phyloP scores from a whole-genome alignment of 2,888 invertebrate genomes.

The Serripes groenlandicus region DNA sequence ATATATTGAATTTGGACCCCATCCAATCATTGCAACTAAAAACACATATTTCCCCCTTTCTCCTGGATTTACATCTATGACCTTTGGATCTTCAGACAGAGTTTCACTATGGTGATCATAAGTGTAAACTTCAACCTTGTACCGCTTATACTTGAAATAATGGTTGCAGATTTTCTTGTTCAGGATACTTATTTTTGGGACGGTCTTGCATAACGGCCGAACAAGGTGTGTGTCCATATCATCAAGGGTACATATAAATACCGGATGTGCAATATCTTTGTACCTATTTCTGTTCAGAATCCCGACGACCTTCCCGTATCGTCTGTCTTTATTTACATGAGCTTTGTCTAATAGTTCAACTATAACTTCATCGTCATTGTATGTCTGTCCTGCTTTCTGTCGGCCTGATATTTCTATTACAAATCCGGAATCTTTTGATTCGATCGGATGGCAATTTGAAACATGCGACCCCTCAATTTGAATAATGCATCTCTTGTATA shows the following conservation, averaged over 20 bases:
- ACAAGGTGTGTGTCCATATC: conserved; percentile 68
- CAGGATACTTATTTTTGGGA: conserved; percentile 73
- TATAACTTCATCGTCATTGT: conserved; percentile 71
- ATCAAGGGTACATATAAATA: conserved; percentile 71
- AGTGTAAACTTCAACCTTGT: conserved; percentile 63
- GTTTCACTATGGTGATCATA: conserved; percentile 52
- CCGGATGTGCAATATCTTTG: conserved; percentile 60
- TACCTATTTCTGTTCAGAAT: conserved; percentile 35
- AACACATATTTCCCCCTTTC: conserved; percentile 68
- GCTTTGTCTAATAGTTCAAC: conserved; percentile 64
- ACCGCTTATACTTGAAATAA: conserved; percentile 19
- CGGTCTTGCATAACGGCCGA: conserved; percentile 73
- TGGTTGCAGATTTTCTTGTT: conserved; percentile 33
- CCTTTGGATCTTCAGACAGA: conserved; percentile 21
- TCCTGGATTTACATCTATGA: conserved; percentile 57
- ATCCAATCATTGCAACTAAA: conserved; percentile 69
- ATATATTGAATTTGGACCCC: conserved; percentile 66
- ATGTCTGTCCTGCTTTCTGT: conserved; percentile 69
- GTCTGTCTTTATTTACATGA: conserved; percentile 36
- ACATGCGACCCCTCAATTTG: conserved; percentile 64
- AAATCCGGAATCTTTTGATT: conserved; percentile 30
- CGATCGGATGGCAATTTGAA: conserved; percentile 61
- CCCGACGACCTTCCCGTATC: conserved; percentile 71
- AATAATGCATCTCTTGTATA: conserved; percentile 63
- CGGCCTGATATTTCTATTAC: conserved; percentile 70